phyloP scores from a whole-genome alignment of 1,140 invertebrate species.

The Dendrolimus kikuchii region DNA sequence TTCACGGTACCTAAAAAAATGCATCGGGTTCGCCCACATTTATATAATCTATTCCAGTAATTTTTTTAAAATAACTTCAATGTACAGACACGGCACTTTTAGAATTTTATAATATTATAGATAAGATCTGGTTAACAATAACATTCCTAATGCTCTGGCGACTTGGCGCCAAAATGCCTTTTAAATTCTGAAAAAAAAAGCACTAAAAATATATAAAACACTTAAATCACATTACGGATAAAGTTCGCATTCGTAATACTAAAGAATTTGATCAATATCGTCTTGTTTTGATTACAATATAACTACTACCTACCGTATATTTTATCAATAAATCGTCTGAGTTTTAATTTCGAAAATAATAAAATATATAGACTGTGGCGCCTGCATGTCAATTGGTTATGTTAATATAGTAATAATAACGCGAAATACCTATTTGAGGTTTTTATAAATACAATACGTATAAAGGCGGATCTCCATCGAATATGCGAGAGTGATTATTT shows the following conservation, averaged over 20 bases:
- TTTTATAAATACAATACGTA: neutral
- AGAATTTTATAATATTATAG: too few species aligned
- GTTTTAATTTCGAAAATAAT: conserved; percentile 12
- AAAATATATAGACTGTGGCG: conserved; percentile 14
- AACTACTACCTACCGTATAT: conserved; percentile 14
- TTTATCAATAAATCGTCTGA: conserved; percentile 16
- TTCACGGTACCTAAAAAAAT: too few species aligned
- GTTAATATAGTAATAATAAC: conserved; percentile 7
- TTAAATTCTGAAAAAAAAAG: neutral
- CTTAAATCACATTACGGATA: neutral
- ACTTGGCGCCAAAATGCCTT: conserved; percentile 9
- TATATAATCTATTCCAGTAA: too few species aligned
- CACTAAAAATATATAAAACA: neutral
- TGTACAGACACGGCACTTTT: too few species aligned
- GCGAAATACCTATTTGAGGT: neutral
- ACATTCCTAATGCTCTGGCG: neutral
- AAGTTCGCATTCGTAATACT: conserved; percentile 7
- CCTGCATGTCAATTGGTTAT: conserved; percentile 17
- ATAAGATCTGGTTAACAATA: too few species aligned
- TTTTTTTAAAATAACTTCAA: too few species aligned
- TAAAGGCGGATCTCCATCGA: too few species aligned
- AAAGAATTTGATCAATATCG: conserved; percentile 1
- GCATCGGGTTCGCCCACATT: too few species aligned
- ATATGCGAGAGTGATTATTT: too few species aligned
- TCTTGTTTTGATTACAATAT: conserved; percentile 15